Percentiles rank a stretch among this genome's conserved stretches.
phyloP scores from a whole-genome alignment of 2,113 vertebrate species.

The Dasyurus viverrinus region DNA sequence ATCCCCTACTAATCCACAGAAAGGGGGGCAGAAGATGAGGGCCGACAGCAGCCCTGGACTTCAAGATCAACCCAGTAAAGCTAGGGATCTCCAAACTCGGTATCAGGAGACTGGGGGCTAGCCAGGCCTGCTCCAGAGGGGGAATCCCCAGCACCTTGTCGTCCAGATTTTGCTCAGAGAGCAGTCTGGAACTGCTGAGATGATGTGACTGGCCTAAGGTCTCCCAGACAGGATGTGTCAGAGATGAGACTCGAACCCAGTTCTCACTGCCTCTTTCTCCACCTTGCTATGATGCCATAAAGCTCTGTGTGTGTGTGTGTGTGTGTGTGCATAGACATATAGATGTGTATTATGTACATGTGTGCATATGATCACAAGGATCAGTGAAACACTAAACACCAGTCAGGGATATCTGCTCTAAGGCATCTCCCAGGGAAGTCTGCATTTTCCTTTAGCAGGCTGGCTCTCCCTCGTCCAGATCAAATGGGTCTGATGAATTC shows the following conservation, averaged over 20 bases:
- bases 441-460: not conserved
- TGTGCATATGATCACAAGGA: fast-evolving
- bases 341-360: too few species aligned
- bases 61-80: not conserved
- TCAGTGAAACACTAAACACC: not conserved
- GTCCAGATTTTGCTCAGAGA: not conserved
- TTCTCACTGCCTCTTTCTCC: not conserved
- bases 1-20: not conserved
- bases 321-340: too few species aligned
- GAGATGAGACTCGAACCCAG: not conserved
- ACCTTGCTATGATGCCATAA: not conserved
- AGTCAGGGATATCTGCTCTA: not conserved
- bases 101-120: not conserved
- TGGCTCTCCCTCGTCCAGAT: not conserved
- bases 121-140: not conserved
- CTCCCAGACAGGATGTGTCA: not conserved
- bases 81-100: not conserved
- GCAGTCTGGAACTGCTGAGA: not conserved
- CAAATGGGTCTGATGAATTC: not conserved
- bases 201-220: not conserved
- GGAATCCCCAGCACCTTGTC: not conserved
- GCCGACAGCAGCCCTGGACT: not conserved
- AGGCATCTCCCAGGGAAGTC: not conserved
- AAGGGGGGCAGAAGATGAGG: not conserved
- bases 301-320: not conserved